These are phyloP conservation scores for Epinotia bilunana DNA, from an alignment of 2,888 invertebrate species.

Conservation along the genomic window DNA sequence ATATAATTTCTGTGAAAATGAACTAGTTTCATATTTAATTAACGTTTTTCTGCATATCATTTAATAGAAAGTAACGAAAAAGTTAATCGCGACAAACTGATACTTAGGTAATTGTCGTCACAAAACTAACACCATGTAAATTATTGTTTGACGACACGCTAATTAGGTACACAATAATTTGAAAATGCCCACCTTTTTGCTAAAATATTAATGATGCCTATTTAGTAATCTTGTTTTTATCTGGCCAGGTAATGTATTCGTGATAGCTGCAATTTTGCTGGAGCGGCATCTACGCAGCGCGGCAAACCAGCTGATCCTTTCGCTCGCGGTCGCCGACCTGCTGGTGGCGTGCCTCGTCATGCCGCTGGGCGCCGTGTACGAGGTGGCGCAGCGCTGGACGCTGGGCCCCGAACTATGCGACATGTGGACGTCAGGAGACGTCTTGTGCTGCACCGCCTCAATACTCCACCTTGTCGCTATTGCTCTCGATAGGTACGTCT, in stretches of 20 bases:
- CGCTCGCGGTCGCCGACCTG: slow-evolving; percentile 95
- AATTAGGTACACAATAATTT: too few relatives aligned
- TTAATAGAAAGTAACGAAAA: too few relatives aligned
- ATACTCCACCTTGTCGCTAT: slow-evolving; percentile 93
- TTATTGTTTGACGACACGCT: too few relatives aligned
- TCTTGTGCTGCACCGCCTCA: slow-evolving; percentile 94
- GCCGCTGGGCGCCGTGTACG: slow-evolving; percentile 91
- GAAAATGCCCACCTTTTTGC: too few relatives aligned
- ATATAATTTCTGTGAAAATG: too few relatives aligned
- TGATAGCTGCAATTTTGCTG: slow-evolving; percentile 95
- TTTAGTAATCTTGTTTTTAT: not conserved
- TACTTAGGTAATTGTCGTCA: too few relatives aligned
- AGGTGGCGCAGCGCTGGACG: slow-evolving; percentile 92
- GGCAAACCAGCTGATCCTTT: slow-evolving; percentile 95
- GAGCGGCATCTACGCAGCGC: slow-evolving; percentile 94
- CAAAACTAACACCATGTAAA: too few relatives aligned
- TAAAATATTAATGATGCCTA: too few relatives aligned
- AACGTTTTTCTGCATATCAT: too few relatives aligned
- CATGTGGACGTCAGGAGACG: slow-evolving; percentile 97
- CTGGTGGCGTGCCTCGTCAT: slow-evolving; percentile 93
- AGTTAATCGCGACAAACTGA: too few relatives aligned
- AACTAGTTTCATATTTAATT: too few relatives aligned
- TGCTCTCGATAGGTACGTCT: slow-evolving; percentile 89
- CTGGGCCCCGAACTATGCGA: slow-evolving; percentile 95
- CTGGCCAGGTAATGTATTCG: slow-evolving; percentile 94